Conservation (phyloP, 1,140 invertebrate species). For the Aphelinus atriplicis region DNA sequence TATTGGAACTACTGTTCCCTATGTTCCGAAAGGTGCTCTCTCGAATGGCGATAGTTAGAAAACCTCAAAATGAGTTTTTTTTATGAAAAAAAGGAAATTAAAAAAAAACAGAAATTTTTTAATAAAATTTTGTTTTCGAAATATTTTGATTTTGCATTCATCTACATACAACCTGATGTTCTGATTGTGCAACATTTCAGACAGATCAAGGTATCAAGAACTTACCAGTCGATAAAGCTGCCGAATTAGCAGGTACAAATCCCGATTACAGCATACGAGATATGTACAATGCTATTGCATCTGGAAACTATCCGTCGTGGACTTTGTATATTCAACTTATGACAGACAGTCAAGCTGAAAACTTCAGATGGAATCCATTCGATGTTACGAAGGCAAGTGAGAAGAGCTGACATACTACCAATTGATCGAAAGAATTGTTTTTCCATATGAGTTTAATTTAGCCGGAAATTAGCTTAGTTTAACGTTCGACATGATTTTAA, state of each 20-base stretch:
- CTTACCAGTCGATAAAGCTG: conserved; percentile 78
- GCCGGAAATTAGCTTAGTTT: too few species aligned
- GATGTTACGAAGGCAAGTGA: conserved; percentile 84
- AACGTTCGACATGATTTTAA: too few species aligned
- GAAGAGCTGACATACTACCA: too few species aligned
- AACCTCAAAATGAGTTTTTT: too few species aligned
- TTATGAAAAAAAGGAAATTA: too few species aligned
- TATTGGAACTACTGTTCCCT: too few species aligned
- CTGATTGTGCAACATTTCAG: conserved; percentile 52
- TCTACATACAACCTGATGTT: neutral
- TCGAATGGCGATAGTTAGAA: too few species aligned
- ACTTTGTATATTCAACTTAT: conserved; percentile 82
- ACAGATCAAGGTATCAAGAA: conserved; percentile 92
- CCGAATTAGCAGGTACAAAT: conserved; percentile 76
- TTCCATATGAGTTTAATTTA: too few species aligned
- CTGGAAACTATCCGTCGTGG: conserved; percentile 85
- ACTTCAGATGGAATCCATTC: conserved; percentile 86
- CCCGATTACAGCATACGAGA: conserved; percentile 91
- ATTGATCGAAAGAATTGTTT: too few species aligned
- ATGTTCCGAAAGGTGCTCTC: too few species aligned
- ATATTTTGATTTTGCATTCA: neutral
- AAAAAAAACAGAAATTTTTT: too few species aligned
- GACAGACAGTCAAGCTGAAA: conserved; percentile 78
- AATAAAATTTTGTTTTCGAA: too few species aligned
- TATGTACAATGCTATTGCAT: conserved; percentile 89